Conservation (phyloP, 2,888 invertebrate genomes). For the Proisotoma minuta region DNA sequence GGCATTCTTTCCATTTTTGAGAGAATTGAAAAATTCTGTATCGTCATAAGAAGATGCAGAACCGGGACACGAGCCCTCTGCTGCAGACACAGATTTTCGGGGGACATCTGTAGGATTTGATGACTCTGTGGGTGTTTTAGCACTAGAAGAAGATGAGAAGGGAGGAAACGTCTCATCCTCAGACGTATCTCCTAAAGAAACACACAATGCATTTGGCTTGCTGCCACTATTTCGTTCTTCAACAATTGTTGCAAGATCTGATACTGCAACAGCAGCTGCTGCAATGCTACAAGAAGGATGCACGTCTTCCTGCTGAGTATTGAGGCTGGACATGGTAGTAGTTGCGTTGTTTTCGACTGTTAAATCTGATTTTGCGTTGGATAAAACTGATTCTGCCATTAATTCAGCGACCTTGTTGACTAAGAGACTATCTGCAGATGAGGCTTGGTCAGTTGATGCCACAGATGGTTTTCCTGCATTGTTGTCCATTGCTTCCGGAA, state of each 20-base stretch:
- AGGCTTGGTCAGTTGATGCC: constrained; percentile 91
- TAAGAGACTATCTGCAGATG: constrained; percentile 87
- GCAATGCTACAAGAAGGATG: constrained; percentile 37
- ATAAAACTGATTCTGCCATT: constrained; percentile 46
- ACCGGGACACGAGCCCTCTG: constrained; percentile 12
- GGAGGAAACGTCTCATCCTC: constrained; percentile 42
- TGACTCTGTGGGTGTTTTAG: constrained; percentile 16
- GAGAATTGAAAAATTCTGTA: constrained; percentile 44
- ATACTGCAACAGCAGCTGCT: constrained; percentile 53
- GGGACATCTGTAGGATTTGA: constrained; percentile 21
- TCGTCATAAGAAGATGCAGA: constrained; percentile 37
- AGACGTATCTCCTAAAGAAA: constrained; percentile 40
- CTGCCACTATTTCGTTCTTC: constrained; percentile 55
- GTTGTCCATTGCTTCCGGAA: constrained; percentile 79
- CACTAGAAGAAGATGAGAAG: not conserved
- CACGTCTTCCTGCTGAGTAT: constrained; percentile 34
- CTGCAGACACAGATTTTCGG: constrained; percentile 10
- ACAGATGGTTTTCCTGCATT: constrained; percentile 62
- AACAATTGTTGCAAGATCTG: constrained; percentile 79
- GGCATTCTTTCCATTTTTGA: constrained; percentile 47
- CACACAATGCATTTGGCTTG: constrained; percentile 28
- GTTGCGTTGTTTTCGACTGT: constrained; percentile 39
- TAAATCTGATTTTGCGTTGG: constrained; percentile 43
- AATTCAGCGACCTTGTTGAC: constrained; percentile 57
- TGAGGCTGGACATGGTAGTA: constrained; percentile 16